Percentiles rank a stretch among this genome's conserved stretches.
Evolutionary conservation across 2,888 invertebrate species (phyloP).

Genomic region (Caradrina kadenii): DNA sequence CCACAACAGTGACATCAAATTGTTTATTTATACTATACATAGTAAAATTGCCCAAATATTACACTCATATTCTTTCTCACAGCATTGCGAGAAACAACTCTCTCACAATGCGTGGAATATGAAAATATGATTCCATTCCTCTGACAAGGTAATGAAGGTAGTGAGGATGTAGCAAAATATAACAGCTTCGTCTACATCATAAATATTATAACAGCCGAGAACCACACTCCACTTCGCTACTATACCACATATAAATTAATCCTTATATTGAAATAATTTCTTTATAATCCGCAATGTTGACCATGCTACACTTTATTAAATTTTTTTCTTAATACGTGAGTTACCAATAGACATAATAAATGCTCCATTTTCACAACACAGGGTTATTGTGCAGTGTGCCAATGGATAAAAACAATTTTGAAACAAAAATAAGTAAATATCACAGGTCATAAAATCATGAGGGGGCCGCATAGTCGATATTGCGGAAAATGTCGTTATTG

Average conservation of each 20-base stretch:
- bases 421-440: slow-evolving; percentile 56
- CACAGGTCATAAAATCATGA: slow-evolving; percentile 62
- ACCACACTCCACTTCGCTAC: slow-evolving; percentile 59
- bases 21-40: slow-evolving; percentile 48
- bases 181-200: slow-evolving; percentile 53
- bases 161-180: slow-evolving; percentile 37
- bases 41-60: slow-evolving; percentile 53
- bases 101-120: slow-evolving; percentile 19
- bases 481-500: slow-evolving; percentile 62
- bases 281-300: slow-evolving; percentile 64
- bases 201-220: slow-evolving; percentile 44
- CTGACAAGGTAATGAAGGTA: slow-evolving; percentile 49
- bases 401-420: slow-evolving; percentile 61
- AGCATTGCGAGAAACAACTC: no score
- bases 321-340: slow-evolving; percentile 46
- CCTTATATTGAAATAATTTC: slow-evolving; percentile 65
- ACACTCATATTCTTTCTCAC: no score
- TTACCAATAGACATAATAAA: slow-evolving; percentile 59
- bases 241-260: slow-evolving; percentile 62
- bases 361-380: slow-evolving; percentile 56
- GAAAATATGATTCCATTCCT: slow-evolving; percentile 45
- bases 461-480: slow-evolving; percentile 59
- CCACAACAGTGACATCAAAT: slow-evolving; percentile 57
- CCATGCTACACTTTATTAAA: slow-evolving; percentile 54
- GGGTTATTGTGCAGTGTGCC: slow-evolving; percentile 23